Base-by-base conservation (phyloP, 2,888 invertebrate genomes). In the Mystacides longicornis region DNA sequence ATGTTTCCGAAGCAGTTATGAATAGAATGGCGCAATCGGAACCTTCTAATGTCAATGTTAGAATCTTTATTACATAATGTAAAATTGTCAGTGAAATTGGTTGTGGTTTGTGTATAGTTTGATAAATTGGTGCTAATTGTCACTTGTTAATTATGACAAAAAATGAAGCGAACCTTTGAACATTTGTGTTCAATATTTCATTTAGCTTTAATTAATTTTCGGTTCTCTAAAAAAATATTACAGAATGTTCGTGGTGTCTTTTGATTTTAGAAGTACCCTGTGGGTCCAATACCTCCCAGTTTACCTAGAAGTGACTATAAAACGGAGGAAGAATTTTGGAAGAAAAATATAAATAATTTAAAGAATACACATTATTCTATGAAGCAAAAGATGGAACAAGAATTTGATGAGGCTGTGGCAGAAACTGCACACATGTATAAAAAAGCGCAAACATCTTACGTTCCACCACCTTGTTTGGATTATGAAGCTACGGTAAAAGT, bases 391-490 rank as follows among this genome's bases (percentile, higher is more conserved):
- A 61, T 61, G 59, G 59, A 61, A 50, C 54, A 45, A 23, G 61
- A 61, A 31, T 61, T 59, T 27, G 54, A 61, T 46, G 59, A 57
- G 48, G 58, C 61, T 1, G 49, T 61, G 19, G 37, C 49, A 2
- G 59, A 61, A 22, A 61, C 61, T 21, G 55, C 51, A 18, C 57
- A 59, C 42, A 59, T 61, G 59, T 61, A 59, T 42, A 57, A 59
- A 49, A 31, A 55, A 42, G 52, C 61, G 20, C 57, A 59, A 51
- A 52, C 59, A 23, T 20, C 45, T 3, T 19, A 21, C 5, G 21
- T 20, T 20, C 45, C 57, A 21, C 61, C 61, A 20, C 61, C 61
- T 1, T 61, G 61, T 49, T 53, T 55, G 48, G 57, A 57, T 19
- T 47, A 53, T 23, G 58, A 59, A 51, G 45, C 54, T 14, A 22